Percentiles rank a stretch among this genome's conserved stretches.
phyloP scores from a whole-genome alignment of 2,888 invertebrate genomes.

The Cephus sareptanus region DNA sequence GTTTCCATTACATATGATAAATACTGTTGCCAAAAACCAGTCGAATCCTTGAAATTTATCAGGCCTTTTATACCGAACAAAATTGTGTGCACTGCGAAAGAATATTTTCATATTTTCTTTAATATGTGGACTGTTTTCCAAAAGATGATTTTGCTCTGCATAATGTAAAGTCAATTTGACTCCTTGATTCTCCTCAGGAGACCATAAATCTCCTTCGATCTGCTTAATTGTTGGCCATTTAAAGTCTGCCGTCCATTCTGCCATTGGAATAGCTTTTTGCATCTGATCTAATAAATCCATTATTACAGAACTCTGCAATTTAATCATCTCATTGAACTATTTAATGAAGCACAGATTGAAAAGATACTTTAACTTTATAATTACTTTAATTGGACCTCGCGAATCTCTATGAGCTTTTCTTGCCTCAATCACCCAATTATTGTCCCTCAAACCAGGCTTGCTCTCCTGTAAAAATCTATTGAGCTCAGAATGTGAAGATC shows the following conservation, averaged over 20 bases:
- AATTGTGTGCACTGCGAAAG: conserved; percentile 49
- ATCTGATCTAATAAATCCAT: conserved; percentile 55
- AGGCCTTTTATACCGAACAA: conserved; percentile 50
- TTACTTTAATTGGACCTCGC: conserved; percentile 44
- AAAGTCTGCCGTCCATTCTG: conserved; percentile 56
- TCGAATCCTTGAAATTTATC: conserved; percentile 54
- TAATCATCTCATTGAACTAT: not conserved
- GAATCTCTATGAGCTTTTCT: conserved; percentile 52
- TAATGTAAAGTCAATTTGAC: conserved; percentile 52
- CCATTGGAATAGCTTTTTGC: conserved; percentile 59
- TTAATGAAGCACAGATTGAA: not conserved
- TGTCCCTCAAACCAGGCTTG: conserved; percentile 53
- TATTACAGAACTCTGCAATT: conserved; percentile 47
- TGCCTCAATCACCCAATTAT: conserved; percentile 53
- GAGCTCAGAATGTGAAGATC: conserved; percentile 41
- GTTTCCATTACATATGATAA: conserved; percentile 55
- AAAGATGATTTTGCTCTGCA: conserved; percentile 44
- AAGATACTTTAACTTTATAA: not conserved
- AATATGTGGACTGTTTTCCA: conserved; percentile 32
- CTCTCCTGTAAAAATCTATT: conserved; percentile 44
- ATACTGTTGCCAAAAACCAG: conserved; percentile 61
- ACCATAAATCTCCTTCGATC: conserved; percentile 44
- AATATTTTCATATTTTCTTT: conserved; percentile 51
- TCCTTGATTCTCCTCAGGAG: conserved; percentile 55
- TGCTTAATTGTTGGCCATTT: conserved; percentile 43